Conservation (phyloP, 2,888 invertebrate species). For the Drosophila formosana region DNA sequence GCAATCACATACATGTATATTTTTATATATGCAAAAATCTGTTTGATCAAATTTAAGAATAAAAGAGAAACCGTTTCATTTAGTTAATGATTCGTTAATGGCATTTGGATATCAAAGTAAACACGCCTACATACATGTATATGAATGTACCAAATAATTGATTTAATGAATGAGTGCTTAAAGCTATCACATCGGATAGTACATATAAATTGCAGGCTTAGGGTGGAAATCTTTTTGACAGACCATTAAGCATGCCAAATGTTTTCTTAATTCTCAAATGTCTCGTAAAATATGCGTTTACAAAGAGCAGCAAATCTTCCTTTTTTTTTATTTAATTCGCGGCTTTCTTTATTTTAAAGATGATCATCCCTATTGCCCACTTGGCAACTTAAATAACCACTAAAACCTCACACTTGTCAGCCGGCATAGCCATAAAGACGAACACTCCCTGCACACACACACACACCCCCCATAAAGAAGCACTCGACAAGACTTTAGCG, state of each 20-base stretch:
- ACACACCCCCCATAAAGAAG: not conserved
- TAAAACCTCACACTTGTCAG: slow-evolving; percentile 53
- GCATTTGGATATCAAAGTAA: slow-evolving; percentile 19
- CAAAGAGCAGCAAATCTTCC: slow-evolving; percentile 36
- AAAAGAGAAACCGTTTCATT: slow-evolving; percentile 28
- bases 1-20: not conserved
- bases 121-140: not conserved
- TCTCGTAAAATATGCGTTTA: slow-evolving; percentile 40
- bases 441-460: not conserved
- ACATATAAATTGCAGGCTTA: slow-evolving; percentile 10
- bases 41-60: slow-evolving; percentile 29
- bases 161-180: not conserved
- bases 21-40: slow-evolving; percentile 9
- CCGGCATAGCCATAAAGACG: slow-evolving; percentile 39
- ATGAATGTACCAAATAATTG: slow-evolving; percentile 2
- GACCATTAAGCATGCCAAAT: slow-evolving; percentile 4
- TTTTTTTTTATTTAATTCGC: slow-evolving; percentile 40
- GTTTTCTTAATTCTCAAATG: slow-evolving; percentile 41
- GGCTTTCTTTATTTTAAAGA: slow-evolving; percentile 47
- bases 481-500: slow-evolving; percentile 4
- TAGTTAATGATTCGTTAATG: slow-evolving; percentile 64
- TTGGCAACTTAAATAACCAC: slow-evolving; percentile 53
- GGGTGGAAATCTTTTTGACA: slow-evolving; percentile 16
- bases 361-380: slow-evolving; percentile 48
- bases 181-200: no score